Evolutionary conservation across 2,888 invertebrate species (phyloP).

Genomic region (Pachydiplax longipennis): DNA sequence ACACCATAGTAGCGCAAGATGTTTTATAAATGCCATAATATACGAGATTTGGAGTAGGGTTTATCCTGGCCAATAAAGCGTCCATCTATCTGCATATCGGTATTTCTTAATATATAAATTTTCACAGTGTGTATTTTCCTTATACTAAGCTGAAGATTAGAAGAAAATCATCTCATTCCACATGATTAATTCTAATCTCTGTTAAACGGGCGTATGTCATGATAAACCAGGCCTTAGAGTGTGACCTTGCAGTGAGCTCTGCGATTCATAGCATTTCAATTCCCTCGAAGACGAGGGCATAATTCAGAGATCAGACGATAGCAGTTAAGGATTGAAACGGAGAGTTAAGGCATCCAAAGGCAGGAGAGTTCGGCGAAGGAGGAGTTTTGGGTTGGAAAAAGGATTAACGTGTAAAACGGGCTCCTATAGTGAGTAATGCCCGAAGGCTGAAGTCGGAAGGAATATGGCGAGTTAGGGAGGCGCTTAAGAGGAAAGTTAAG

Average conservation of each 20-base stretch:
- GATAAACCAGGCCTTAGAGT: too few relatives aligned
- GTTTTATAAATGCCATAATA: too few relatives aligned
- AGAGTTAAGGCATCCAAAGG: constrained; percentile 13
- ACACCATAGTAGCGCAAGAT: too few relatives aligned
- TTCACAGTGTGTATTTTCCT: too few relatives aligned
- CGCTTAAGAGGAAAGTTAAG: constrained; percentile 44
- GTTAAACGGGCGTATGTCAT: too few relatives aligned
- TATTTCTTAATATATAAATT: too few relatives aligned
- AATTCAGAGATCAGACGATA: not conserved
- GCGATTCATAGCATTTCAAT: not conserved
- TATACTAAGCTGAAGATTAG: not conserved
- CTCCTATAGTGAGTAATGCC: constrained; percentile 37
- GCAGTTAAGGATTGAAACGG: constrained; percentile 13
- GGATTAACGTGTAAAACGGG: constrained; percentile 42
- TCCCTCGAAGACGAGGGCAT: not conserved
- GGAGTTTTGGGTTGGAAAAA: constrained; percentile 8
- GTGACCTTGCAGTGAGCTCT: too few relatives aligned
- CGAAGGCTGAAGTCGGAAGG: constrained; percentile 10
- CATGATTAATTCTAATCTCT: too few relatives aligned
- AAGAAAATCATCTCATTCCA: not conserved
- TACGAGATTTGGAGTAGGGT: too few relatives aligned
- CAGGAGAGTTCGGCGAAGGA: not conserved
- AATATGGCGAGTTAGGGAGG: constrained; percentile 36
- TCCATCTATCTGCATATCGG: too few relatives aligned
- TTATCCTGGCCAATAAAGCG: too few relatives aligned